phyloP scores from a whole-genome alignment of 2,797 vertebrate species.

The Heterohyrax brucei region DNA sequence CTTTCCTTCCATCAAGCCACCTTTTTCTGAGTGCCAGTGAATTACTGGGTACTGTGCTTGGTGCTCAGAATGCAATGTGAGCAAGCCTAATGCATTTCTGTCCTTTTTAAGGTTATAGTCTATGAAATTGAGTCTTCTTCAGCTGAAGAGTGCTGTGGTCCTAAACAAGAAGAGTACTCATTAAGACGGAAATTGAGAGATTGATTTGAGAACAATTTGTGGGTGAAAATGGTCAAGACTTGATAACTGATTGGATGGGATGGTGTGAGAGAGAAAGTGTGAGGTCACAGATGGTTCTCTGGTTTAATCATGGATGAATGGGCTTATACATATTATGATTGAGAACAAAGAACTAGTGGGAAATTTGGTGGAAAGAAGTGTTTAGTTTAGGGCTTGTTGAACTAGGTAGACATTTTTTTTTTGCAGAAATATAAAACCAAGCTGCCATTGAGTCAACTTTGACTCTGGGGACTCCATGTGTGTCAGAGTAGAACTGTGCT shows the following conservation, averaged over 20 bases:
- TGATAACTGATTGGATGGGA: neutral
- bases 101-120: neutral
- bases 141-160: neutral
- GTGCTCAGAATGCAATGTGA: neutral
- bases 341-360: neutral
- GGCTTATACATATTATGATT: neutral
- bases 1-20: neutral
- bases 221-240: constrained; percentile 23
- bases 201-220: neutral
- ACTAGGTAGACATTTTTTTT: neutral
- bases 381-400: constrained; percentile 12
- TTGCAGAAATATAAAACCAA: too few species aligned
- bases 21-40: neutral
- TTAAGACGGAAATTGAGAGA: neutral
- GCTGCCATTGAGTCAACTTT: too few species aligned
- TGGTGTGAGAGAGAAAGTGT: neutral
- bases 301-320: neutral
- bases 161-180: neutral
- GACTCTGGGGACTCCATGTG: too few species aligned
- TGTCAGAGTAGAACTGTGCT: too few species aligned
- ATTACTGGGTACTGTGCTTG: neutral
- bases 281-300: neutral
- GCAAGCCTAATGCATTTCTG: neutral
- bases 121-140: neutral
- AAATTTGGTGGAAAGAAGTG: neutral